Conservation (phyloP, 2,113 vertebrate genomes). For the Microcebus lehilahytsara region DNA sequence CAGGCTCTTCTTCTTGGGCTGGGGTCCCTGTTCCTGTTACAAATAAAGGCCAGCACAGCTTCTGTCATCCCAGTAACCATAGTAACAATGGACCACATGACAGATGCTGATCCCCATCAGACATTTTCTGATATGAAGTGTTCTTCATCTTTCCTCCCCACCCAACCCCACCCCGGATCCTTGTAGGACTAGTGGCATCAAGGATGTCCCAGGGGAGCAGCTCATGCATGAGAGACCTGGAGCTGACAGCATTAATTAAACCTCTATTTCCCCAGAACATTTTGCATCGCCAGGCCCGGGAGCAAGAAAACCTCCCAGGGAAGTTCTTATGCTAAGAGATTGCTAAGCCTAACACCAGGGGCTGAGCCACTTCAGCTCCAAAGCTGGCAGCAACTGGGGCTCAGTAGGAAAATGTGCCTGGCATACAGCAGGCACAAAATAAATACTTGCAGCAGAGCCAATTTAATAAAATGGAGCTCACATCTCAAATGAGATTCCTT, state of each 20-base stretch:
- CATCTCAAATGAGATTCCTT: not conserved
- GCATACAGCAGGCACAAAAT: slow-evolving; percentile 42
- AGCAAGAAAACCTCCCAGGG: slow-evolving; percentile 41
- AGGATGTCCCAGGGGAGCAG: slow-evolving; percentile 13
- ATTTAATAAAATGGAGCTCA: not conserved
- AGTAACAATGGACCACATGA: slow-evolving; percentile 51
- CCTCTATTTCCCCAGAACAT: slow-evolving; percentile 29
- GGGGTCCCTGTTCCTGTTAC: slow-evolving; percentile 29
- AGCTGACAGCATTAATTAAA: slow-evolving; percentile 62
- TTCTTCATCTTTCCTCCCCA: not conserved
- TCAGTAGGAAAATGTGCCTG: not conserved
- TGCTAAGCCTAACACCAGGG: not conserved
- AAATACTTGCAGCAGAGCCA: not conserved
- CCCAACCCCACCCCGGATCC: not conserved
- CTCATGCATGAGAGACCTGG: not conserved
- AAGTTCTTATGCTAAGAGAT: slow-evolving; percentile 15
- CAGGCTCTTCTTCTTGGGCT: not conserved
- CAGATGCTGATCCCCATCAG: slow-evolving; percentile 46
- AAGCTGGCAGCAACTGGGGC: not conserved
- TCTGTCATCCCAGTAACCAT: slow-evolving; percentile 60
- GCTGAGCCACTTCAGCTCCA: not conserved
- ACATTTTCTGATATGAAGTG: slow-evolving; percentile 22
- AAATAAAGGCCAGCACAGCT: slow-evolving; percentile 23
- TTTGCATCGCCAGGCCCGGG: slow-evolving; percentile 22
- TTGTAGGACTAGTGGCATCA: not conserved